Evolutionary conservation across 2,888 invertebrate species (phyloP).

Genomic region (Aelia acuminata): DNA sequence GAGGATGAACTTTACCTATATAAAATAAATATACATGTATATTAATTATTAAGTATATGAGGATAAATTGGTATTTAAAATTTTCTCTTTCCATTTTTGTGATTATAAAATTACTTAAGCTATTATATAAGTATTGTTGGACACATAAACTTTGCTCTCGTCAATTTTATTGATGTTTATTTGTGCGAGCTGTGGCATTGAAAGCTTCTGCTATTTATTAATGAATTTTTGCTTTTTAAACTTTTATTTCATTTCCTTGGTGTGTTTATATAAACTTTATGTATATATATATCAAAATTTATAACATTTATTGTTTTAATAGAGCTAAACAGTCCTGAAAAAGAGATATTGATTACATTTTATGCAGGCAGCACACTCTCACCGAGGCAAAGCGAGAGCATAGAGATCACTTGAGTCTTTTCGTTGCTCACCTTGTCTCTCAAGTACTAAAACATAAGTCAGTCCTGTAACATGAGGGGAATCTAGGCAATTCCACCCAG

Average conservation of each 20-base stretch:
- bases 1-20: slow-evolving; percentile 29
- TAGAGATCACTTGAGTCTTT: too few species aligned
- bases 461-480: too few species aligned
- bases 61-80: slow-evolving; percentile 20
- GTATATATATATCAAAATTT: too few species aligned
- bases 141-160: slow-evolving; percentile 39
- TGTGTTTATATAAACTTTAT: not conserved
- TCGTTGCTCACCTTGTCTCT: too few species aligned
- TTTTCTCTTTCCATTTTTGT: slow-evolving; percentile 49
- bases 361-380: too few species aligned
- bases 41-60: slow-evolving; percentile 29
- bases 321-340: too few species aligned
- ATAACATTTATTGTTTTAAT: too few species aligned
- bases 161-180: slow-evolving; percentile 39
- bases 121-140: slow-evolving; percentile 25
- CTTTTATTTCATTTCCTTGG: not conserved
- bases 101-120: slow-evolving; percentile 31
- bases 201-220: slow-evolving; percentile 36
- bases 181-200: slow-evolving; percentile 28
- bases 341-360: too few species aligned
- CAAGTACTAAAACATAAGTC: too few species aligned
- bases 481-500: too few species aligned
- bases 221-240: slow-evolving; percentile 1
- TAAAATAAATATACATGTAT: not conserved
- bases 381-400: too few species aligned